Evolutionary conservation across 1,140 invertebrate species (phyloP).

Genomic region (Trialeurodes vaporariorum): DNA sequence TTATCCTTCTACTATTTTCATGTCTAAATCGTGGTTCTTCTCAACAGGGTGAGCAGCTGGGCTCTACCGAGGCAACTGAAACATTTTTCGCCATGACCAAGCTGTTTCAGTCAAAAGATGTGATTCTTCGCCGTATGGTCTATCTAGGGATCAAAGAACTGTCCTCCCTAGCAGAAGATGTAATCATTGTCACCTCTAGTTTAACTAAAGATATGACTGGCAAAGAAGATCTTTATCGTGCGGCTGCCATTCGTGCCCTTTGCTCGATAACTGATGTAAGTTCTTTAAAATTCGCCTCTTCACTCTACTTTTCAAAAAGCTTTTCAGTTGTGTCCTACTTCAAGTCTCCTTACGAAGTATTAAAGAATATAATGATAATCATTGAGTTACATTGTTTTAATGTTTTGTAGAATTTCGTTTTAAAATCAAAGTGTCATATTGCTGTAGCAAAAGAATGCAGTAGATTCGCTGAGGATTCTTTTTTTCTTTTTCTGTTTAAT

Average conservation of each 20-base stretch:
- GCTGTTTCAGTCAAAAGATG: conserved; percentile 94
- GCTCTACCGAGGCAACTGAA: conserved; percentile 91
- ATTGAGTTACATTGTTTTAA: no score
- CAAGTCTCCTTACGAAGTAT: background rate
- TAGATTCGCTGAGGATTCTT: no score
- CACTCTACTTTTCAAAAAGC: background rate
- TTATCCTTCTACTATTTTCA: no score
- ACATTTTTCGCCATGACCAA: conserved; percentile 99
- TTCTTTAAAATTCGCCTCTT: conserved; percentile 2
- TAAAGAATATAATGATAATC: no score
- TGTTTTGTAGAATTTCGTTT: no score
- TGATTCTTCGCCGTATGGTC: conserved; percentile 84
- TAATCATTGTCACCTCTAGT: conserved; percentile 96
- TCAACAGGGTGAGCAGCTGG: conserved; percentile 70
- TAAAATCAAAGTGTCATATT: no score
- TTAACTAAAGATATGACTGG: conserved; percentile 99
- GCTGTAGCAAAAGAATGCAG: no score
- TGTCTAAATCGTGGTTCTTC: no score
- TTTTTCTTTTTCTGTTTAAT: no score
- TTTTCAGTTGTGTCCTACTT: background rate
- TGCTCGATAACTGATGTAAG: conserved; percentile 91
- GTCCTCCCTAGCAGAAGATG: conserved; percentile 89
- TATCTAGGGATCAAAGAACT: conserved; percentile 97
- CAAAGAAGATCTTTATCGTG: conserved; percentile 90
- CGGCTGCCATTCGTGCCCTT: conserved; percentile 89